Evolutionary conservation across 2,113 vertebrate genomes (phyloP).

Genomic region (Platichthys stellatus): DNA sequence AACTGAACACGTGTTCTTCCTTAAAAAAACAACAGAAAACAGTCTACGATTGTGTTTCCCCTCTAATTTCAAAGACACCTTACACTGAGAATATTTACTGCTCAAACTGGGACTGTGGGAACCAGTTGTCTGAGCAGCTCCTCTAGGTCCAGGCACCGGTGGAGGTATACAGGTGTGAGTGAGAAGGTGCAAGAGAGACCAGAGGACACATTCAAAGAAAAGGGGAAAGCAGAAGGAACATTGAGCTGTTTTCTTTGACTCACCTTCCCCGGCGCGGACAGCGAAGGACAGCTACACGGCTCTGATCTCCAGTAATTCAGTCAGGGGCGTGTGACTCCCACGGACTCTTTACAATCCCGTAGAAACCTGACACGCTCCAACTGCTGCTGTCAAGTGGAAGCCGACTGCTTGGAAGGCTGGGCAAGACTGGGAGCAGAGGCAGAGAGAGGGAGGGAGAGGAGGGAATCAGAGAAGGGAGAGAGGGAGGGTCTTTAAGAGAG

Average conservation of each 20-base stretch:
- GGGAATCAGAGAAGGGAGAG: slow-evolving; percentile 21
- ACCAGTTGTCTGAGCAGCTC: background rate
- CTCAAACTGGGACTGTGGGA: background rate
- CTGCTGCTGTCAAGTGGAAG: slow-evolving; percentile 39
- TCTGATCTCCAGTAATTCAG: slow-evolving; percentile 18
- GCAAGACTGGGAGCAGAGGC: slow-evolving; percentile 32
- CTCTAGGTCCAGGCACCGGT: background rate
- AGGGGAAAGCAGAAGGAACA: background rate
- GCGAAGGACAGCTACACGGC: background rate
- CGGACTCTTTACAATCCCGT: background rate
- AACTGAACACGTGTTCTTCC: background rate
- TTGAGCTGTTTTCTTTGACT: slow-evolving; percentile 16
- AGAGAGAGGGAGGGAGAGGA: slow-evolving; percentile 51
- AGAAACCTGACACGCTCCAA: slow-evolving; percentile 31
- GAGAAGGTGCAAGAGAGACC: background rate
- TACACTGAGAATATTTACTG: slow-evolving; percentile 4
- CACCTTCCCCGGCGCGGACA: slow-evolving; percentile 27
- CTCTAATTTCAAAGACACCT: too few species aligned
- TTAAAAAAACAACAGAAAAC: background rate
- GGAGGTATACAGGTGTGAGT: background rate
- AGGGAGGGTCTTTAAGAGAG: slow-evolving; percentile 43
- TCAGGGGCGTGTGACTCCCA: background rate
- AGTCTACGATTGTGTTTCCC: background rate
- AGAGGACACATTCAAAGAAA: slow-evolving; percentile 3
- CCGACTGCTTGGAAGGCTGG: slow-evolving; percentile 27